phyloP scores from a whole-genome alignment of 2,797 vertebrate genomes.

The Gallinago solitaria region DNA sequence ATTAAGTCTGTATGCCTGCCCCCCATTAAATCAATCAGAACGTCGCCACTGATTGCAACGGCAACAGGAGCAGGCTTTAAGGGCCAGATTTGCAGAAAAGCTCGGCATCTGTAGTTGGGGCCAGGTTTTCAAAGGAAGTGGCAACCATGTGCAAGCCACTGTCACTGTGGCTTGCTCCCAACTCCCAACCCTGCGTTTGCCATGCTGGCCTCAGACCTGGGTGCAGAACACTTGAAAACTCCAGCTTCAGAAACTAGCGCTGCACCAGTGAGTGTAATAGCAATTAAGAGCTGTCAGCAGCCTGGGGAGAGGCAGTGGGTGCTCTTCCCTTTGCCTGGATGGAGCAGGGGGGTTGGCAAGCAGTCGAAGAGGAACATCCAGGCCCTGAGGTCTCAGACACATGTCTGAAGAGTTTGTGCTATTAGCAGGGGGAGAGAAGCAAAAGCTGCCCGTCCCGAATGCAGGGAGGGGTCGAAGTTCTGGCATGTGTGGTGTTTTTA shows the following conservation, averaged over 20 bases:
- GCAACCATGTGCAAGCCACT: background rate
- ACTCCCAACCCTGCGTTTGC: background rate
- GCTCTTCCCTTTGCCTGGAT: background rate
- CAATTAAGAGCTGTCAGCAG: background rate
- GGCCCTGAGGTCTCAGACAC: background rate
- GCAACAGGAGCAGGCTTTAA: background rate
- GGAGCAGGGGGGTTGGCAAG: background rate
- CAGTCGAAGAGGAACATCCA: background rate
- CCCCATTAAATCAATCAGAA: conserved; percentile 49
- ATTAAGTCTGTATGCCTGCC: conserved; percentile 35
- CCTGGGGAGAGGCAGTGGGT: background rate
- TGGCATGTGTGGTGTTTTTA: background rate
- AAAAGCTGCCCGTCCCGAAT: background rate
- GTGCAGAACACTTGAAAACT: background rate
- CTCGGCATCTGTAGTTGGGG: background rate
- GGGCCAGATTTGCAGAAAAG: background rate
- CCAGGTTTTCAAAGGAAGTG: background rate
- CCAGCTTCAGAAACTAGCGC: background rate
- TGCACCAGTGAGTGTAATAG: background rate
- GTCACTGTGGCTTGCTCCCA: background rate
- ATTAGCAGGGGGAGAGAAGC: background rate
- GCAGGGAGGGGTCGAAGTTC: background rate
- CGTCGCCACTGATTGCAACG: background rate
- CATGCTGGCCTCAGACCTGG: background rate
- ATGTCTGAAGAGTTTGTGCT: background rate